Base-by-base conservation (phyloP, 2,113 vertebrate genomes). In the Leptocoma aspasia region DNA sequence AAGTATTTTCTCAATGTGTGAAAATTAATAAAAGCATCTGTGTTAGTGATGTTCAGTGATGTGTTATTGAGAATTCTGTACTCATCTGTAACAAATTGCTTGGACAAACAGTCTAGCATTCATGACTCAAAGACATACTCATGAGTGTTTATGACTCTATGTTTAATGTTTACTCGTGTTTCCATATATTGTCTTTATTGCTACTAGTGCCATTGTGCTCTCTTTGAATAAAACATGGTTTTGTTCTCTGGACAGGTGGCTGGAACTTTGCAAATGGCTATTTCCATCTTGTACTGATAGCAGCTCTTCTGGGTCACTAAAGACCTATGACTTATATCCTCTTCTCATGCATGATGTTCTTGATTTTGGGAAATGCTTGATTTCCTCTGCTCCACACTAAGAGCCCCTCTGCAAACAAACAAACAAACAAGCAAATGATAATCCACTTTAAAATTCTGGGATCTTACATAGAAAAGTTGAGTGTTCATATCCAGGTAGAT, bases 41-140 rank as follows among this genome's bases (percentile, higher is more conserved):
- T 41, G 10, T 71, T 68, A 63, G 8, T 73, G 39, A 63, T 86
- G n/a, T 56, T 92, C 26, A 64, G 5, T 45, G 15, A 50, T 15
- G 12, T 18, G n/a, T 12, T 53, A 15, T 15, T 69, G 61, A 76
- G 53, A 45, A 47, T 83, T 86, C 56, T 78, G 30, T 42, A 39
- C 21, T 16, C 52, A 52, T 49, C 53, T 82, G 15, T 60, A 91
- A 59, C 27, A 69, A 57, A 35, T 45, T 69, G 8, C 23, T 47
- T 76, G 59, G 31, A 59, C 30, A 84, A 75, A 68, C 5, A 82
- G 35, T 11, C 35, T 66, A 65, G 37, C 23, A 39, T 50, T 85
- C 63, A 39, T 0, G 4, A 27, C 54, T 82, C 11, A 54, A 66
- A 63, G 39, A 41, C 27, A n/a, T 3, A 64, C 1, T 3, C 2